Evolutionary conservation across 2,113 vertebrate species (phyloP), one percentile per base, ranked within the genome.

Genomic region (Austrofundulus limnaeus): DNA sequence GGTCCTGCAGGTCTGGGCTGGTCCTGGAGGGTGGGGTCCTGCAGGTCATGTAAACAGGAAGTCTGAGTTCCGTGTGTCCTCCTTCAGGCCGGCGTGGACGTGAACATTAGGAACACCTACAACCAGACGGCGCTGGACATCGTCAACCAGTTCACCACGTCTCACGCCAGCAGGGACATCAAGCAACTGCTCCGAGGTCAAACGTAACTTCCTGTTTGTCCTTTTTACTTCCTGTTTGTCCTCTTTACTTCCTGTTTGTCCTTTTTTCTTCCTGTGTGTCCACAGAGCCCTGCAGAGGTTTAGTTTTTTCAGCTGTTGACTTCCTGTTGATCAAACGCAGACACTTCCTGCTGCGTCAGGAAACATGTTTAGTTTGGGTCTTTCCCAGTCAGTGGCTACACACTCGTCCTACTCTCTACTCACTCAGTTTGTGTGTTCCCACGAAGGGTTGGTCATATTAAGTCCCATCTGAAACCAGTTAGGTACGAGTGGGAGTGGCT

Each of bases 81-180:
- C 23, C 14, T 45, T 11, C 61, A 64, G 61, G 61, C 61, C 12
- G 60, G 47, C 2, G 92, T 98, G 0, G 96, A 99, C 0, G 97
- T 97, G 64, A 97, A 96, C 87, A 94, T 98, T 70, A 88, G 96
- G 17, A 98, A 98, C 87, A 97, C 95, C 0, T 98, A 98, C 77
- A 98, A 96, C 86, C 97, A 98, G 92, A 98, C 97, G 0, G 96
- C 97, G 0, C 90, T 99, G 92, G 97, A 99, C 90, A 98, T 98
- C 0, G 97, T 99, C 34, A 98, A 98, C 85, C 97, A 99, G 87
- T 99, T 98, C 91, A 99, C 97, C 86, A 98, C 96, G 2, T 97
- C 95, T 0, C 95, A 98, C 0, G 97, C 95, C 88, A 98, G 97
- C 92, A 94, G 93, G 72, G 97, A 98, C 69, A 99, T 99, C 89